These are phyloP conservation scores for Brachyrhaphis roseni DNA, from an alignment of 2,797 vertebrate genomes.

Conservation along the genomic window DNA sequence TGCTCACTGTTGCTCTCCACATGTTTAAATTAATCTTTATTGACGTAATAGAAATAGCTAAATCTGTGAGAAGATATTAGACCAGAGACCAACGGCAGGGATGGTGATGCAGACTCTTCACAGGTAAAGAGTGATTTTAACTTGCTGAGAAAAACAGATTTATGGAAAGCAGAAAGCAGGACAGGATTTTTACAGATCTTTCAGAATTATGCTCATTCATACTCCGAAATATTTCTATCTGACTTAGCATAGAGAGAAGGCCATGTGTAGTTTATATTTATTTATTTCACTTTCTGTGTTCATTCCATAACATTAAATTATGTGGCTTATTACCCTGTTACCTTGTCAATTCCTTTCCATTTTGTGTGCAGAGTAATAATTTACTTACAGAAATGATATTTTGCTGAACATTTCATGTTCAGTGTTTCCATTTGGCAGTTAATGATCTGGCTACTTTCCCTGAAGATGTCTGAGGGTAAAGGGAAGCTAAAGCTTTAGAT, in stretches of 20 bases:
- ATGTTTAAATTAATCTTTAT: neutral
- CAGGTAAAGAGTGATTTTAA: too few species aligned
- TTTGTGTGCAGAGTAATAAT: neutral
- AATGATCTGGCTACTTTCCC: neutral
- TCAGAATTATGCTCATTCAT: neutral
- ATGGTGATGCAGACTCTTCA: neutral
- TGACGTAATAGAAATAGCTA: neutral
- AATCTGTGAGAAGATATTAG: neutral
- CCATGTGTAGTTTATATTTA: neutral
- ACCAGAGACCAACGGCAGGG: neutral
- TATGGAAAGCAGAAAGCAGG: neutral
- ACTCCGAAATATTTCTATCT: neutral
- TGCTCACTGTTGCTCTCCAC: neutral
- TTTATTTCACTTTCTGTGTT: neutral
- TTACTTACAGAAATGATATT: neutral
- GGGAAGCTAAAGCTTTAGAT: neutral
- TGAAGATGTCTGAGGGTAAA: neutral
- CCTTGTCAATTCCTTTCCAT: neutral
- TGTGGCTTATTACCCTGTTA: neutral
- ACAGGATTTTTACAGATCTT: neutral
- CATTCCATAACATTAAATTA: too few species aligned
- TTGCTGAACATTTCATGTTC: neutral
- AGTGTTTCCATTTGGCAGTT: neutral
- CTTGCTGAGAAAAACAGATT: neutral
- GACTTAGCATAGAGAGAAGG: neutral